Evolutionary conservation across 2,797 vertebrate genomes (phyloP).

Genomic region (Echiichthys vipera): DNA sequence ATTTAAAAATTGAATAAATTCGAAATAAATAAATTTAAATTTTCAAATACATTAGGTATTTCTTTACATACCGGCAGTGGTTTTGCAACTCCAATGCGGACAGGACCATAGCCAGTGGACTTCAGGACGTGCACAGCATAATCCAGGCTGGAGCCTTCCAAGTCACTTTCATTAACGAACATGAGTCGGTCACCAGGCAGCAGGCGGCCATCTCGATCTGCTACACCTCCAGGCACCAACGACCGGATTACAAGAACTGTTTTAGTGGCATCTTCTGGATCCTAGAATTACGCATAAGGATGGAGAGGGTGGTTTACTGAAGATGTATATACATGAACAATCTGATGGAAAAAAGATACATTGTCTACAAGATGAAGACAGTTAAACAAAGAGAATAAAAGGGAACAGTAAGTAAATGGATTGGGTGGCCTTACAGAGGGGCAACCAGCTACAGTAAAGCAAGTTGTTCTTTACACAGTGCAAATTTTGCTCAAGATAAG

Average conservation of each 20-base stretch:
- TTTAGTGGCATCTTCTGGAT: conserved; percentile 91
- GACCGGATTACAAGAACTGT: conserved; percentile 96
- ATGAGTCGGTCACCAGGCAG: conserved; percentile 95
- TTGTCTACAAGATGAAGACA: background rate
- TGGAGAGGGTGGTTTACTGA: background rate
- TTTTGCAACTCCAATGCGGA: conserved; percentile 93
- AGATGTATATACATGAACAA: background rate
- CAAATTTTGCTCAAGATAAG: background rate
- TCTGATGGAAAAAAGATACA: too few species aligned
- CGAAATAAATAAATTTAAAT: too few species aligned
- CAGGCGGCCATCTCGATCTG: conserved; percentile 91
- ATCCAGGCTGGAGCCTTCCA: conserved; percentile 92
- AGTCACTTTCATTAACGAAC: conserved; percentile 90
- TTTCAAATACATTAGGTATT: too few species aligned
- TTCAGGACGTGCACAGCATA: conserved; percentile 94
- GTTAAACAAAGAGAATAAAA: conserved; percentile 4
- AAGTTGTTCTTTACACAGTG: background rate
- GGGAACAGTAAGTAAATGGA: conserved; percentile 3
- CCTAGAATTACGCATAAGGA: conserved; percentile 77
- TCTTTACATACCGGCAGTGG: conserved; percentile 89
- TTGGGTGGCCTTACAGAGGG: background rate
- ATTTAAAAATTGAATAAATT: background rate
- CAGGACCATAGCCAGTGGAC: conserved; percentile 87
- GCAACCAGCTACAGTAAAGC: background rate
- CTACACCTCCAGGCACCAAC: conserved; percentile 91